These are phyloP conservation scores for Urocyon cinereoargenteus DNA, from an alignment of 2,797 vertebrate genomes.

Conservation along the genomic window DNA sequence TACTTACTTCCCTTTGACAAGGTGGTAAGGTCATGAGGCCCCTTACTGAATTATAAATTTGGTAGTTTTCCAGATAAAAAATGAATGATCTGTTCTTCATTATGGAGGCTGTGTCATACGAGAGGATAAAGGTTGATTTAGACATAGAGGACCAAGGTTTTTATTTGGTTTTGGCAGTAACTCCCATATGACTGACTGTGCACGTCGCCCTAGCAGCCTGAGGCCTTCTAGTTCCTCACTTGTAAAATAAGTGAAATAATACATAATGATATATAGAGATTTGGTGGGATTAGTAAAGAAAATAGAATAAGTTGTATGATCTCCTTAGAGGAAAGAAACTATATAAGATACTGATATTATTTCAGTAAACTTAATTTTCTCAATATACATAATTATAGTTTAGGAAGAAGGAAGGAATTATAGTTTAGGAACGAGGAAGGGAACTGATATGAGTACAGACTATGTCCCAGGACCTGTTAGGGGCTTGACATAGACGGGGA, in stretches of 20 bases:
- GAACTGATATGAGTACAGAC: background rate
- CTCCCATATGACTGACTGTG: slow-evolving; percentile 46
- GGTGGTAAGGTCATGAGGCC: slow-evolving; percentile 78
- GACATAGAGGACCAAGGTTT: slow-evolving; percentile 51
- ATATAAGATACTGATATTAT: slow-evolving; percentile 4
- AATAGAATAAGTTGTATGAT: slow-evolving; percentile 29
- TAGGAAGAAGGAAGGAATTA: background rate
- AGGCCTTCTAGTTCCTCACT: slow-evolving; percentile 45
- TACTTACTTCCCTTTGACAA: slow-evolving; percentile 77
- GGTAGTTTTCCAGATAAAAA: slow-evolving; percentile 81
- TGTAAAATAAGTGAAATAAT: slow-evolving; percentile 62
- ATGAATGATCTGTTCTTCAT: slow-evolving; percentile 80
- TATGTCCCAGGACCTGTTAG: background rate
- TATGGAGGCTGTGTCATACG: slow-evolving; percentile 68
- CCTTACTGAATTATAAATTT: slow-evolving; percentile 68
- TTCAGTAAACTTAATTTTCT: background rate
- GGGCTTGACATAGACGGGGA: background rate
- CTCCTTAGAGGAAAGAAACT: slow-evolving; percentile 49
- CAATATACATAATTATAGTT: background rate
- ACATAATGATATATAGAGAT: background rate
- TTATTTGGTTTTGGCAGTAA: slow-evolving; percentile 63
- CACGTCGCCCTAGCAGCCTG: background rate
- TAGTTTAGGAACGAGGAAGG: background rate
- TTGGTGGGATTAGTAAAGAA: slow-evolving; percentile 50
- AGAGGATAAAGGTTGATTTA: slow-evolving; percentile 72